Evolutionary conservation across 2,797 vertebrate species (phyloP), one percentile per base, ranked within the genome.

Genomic region (Carcharodon carcharias): DNA sequence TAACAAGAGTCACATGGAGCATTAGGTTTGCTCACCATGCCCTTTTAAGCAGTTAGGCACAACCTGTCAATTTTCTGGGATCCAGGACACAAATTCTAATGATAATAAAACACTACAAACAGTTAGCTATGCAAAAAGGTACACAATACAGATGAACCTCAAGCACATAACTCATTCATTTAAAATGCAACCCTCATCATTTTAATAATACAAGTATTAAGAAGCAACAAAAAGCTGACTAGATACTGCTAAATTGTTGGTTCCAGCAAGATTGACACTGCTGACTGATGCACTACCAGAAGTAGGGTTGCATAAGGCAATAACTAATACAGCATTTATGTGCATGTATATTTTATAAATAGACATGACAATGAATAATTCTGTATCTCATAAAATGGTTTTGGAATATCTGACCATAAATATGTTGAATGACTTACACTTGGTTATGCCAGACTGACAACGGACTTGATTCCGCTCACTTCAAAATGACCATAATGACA

Each of bases 381-480:
- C 40, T 67, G 26, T 28, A 54, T 50, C 93, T 95, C n/a, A 95
- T 50, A 7, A 69, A 95, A 71, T 69, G 65, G n/a, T n/a, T 67
- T 45, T 8, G 40, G 63, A 94, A 67, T 45, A 95, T 95, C 28
- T 16, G 45, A 67, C 21, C 21, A 23, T 94, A 65, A 94, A 45
- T 63, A 93, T 2, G n/a, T 63, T 92, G 28, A 92, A 92, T 92
- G n/a, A 92, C 89, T 92, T 92, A 63, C 14, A 63, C 58, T 92
- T 95, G 5, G 12, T 95, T 95, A 14, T 69, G n/a, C 40, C 63
- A 95, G 61, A 95, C 21, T 95, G 93, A 95, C 23, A 9, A 3
- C 28, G 9, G 45, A 50, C 31, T 28, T 21, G 9, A 40, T 71
- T 69, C 63, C 31, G 40, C 93, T 71, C n/a, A 69, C 40, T 50